Evolutionary conservation across 1,140 invertebrate genomes (phyloP).

Genomic region (Cecropterus lyciades): DNA sequence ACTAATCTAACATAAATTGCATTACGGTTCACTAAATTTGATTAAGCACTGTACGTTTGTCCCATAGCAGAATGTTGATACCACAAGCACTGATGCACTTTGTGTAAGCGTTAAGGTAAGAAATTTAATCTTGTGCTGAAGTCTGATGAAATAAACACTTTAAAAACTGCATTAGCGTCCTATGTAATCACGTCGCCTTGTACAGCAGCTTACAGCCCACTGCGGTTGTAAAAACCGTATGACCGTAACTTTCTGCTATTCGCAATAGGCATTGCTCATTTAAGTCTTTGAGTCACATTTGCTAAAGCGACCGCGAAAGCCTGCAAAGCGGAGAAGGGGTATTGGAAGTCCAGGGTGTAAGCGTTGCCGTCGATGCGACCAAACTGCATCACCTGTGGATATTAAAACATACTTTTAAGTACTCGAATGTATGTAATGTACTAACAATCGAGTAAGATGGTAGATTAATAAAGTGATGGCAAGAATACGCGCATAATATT

Average conservation of each 20-base stretch:
- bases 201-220: slow-evolving; percentile 43
- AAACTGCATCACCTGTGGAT: slow-evolving; percentile 98
- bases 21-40: slow-evolving; percentile 5
- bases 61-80: background rate
- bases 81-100: slow-evolving; percentile 16
- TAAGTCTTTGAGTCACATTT: slow-evolving; percentile 99
- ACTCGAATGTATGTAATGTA: too few relatives aligned
- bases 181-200: slow-evolving; percentile 29
- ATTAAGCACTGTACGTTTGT: background rate
- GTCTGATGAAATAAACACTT: slow-evolving; percentile 19
- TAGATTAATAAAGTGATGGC: too few relatives aligned
- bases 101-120: slow-evolving; percentile 13
- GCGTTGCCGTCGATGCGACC: slow-evolving; percentile 99
- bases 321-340: slow-evolving; percentile 99
- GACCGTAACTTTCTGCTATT: slow-evolving; percentile 52
- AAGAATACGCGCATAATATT: too few relatives aligned
- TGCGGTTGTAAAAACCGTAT: slow-evolving; percentile 55
- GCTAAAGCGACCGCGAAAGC: slow-evolving; percentile 99
- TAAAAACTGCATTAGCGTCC: slow-evolving; percentile 25
- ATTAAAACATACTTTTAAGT: background rate
- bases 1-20: slow-evolving; percentile 25
- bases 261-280: slow-evolving; percentile 86
- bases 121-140: slow-evolving; percentile 10
- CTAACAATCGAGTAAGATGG: too few relatives aligned
- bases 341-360: slow-evolving; percentile 99